Evolutionary conservation across 2,797 vertebrate species (phyloP), one percentile per base, ranked within the genome.

Genomic region (Sebastes itinus): DNA sequence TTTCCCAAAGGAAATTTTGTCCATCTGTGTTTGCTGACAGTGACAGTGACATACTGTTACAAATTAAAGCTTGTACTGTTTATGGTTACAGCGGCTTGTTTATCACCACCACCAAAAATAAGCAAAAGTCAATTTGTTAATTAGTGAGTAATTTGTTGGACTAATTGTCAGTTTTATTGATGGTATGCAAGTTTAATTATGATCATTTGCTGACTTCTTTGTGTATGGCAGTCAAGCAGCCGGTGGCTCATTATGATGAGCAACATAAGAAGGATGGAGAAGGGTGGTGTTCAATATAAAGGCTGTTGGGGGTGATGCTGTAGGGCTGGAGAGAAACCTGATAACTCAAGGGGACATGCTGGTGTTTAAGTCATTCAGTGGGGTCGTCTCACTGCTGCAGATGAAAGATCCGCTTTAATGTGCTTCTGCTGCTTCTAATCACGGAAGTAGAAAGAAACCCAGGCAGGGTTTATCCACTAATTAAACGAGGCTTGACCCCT

Each of bases 301-400:
- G 54, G 27, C 16, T 1, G 38, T 25, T 25, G 25, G n/a, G 3
- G 67, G 4, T 58, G 74, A 77, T 68, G 64, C 54, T 38, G 16
- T 5, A 27, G 9, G 7, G 22, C 22, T 25, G n/a, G 6, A 60
- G 25, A 60, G 54, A 61, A 82, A 76, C 33, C 38, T 58, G 25
- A 11, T 83, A 63, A 78, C 72, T 72, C 46, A 38, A 60, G 49
- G 62, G 9, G 52, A 56, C 28, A 63, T 33, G 64, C 18, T 62
- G 22, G 11, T 75, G 75, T 83, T 82, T 80, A 82, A 83, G 76
- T 82, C 55, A 67, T 56, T 87, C 78, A 59, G 77, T 30, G 9
- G 25, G 32, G 42, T 81, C 33, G 64, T 56, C 28, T 46, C 59
- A 28, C 59, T 67, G 70, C 67, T 0, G 3, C n/a, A 74, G 76